Evolutionary conservation across 2,113 vertebrate genomes (phyloP).

Genomic region (Anarhynchus alexandrinus): DNA sequence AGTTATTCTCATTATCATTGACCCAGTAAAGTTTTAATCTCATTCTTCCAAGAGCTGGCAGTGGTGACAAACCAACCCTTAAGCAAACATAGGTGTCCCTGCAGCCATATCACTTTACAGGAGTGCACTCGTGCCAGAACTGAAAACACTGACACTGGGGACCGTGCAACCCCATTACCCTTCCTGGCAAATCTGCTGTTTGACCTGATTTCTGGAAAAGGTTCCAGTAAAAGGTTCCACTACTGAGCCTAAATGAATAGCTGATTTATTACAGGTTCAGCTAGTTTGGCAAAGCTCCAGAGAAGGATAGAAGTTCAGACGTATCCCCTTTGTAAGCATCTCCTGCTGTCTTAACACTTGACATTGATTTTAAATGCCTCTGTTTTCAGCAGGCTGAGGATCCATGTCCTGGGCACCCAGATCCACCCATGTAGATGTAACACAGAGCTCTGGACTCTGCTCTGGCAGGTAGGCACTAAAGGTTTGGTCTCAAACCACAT

Average conservation of each 20-base stretch:
- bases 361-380: not conserved
- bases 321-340: not conserved
- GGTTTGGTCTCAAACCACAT: not conserved
- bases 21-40: not conserved
- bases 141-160: not conserved
- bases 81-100: not conserved
- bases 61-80: not conserved
- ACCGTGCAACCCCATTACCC: not conserved
- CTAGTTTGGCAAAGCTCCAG: not conserved
- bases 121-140: not conserved
- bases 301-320: not conserved
- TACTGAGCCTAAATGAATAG: not conserved
- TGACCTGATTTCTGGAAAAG: conserved; percentile 1
- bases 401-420: not conserved
- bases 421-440: not conserved
- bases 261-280: not conserved
- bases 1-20: not conserved
- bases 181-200: not conserved
- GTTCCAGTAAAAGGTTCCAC: not conserved
- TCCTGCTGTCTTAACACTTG: not conserved
- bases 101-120: not conserved
- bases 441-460: not conserved
- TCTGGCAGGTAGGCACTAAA: not conserved
- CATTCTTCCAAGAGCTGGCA: not conserved
- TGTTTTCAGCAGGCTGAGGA: not conserved